phyloP scores from a whole-genome alignment of 2,113 vertebrate species.

The Malurus elegans region DNA sequence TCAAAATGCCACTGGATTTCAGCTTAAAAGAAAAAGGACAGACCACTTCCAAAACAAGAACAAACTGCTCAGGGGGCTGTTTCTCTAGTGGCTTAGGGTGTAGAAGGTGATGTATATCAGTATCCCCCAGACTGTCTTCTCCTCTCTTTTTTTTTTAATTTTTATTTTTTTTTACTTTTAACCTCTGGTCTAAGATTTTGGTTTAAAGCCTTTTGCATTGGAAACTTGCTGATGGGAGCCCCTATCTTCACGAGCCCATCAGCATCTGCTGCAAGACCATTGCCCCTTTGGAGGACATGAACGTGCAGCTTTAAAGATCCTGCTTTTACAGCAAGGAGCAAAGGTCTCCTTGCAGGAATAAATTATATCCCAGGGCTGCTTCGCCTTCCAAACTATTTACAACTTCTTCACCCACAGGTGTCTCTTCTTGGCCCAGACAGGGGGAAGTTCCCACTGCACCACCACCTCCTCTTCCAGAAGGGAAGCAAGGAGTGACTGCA shows the following conservation, averaged over 20 bases:
- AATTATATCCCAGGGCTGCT: background rate
- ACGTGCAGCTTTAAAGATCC: background rate
- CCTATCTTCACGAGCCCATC: background rate
- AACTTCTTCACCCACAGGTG: background rate
- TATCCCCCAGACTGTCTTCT: background rate
- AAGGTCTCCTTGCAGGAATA: background rate
- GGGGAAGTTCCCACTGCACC: background rate
- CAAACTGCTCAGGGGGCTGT: background rate
- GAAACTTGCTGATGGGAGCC: background rate
- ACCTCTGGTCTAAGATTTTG: background rate
- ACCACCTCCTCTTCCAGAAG: background rate
- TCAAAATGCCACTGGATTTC: background rate
- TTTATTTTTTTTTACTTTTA: background rate
- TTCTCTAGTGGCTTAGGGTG: background rate
- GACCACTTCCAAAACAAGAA: background rate
- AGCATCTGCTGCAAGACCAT: background rate
- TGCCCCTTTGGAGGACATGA: background rate
- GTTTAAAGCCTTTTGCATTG: slow-evolving; percentile 32
- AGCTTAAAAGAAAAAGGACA: background rate
- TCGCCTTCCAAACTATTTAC: slow-evolving; percentile 28
- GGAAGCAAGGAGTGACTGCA: background rate
- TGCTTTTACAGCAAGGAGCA: background rate
- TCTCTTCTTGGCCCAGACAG: background rate
- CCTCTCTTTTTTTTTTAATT: background rate
- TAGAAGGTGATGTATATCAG: background rate